Base-by-base conservation (phyloP, 2,113 vertebrate genomes). In the Orthonyx spaldingii region DNA sequence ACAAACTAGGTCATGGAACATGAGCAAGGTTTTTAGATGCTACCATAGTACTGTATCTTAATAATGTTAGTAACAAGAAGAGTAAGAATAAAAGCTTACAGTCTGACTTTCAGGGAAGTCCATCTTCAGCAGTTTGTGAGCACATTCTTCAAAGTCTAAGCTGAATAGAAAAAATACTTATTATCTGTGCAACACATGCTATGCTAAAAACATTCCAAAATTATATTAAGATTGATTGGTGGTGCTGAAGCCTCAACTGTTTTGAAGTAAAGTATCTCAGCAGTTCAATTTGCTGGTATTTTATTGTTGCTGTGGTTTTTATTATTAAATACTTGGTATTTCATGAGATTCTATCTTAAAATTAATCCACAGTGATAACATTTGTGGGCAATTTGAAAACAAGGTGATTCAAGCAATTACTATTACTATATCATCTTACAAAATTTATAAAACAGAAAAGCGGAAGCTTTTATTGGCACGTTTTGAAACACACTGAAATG, bases 141-240 rank as follows among this genome's bases (percentile, higher is more conserved):
- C 99, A 50, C 99, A 99, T 97, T 99, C 99, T 97, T 99, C 99
- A 97, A 99, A 99, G 97, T 99, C 99, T 98, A 99, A 99, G 97
- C 99, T 99, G 97, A 79, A 97, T 3, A 96, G 93, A 93, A 93
- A 70, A 80, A 68, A 44, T 21, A 55, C 7, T 64, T 77, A 83
- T 61, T 78, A 91, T 60, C 42, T 42, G 17, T 66, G 49, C 35
- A 53, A 60, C 35, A 77, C 16, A 89, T 0, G 1, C 22, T 41
- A 57, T 0, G 1, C 20, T 80, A 87, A 78, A 88, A 85, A 46
- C 12, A 87, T 42, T 57, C 28, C 70, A 83, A 68, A 57, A 50
- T 21, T 56, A 21, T 5, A 72, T 10, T 42, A 57, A 72, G 16
- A 84, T 37, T 28, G 39, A 33, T 20, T 10, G 7, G 13, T 83